Conservation (phyloP, 64 coral and sea anemone genomes). For the Acropora yongei region DNA sequence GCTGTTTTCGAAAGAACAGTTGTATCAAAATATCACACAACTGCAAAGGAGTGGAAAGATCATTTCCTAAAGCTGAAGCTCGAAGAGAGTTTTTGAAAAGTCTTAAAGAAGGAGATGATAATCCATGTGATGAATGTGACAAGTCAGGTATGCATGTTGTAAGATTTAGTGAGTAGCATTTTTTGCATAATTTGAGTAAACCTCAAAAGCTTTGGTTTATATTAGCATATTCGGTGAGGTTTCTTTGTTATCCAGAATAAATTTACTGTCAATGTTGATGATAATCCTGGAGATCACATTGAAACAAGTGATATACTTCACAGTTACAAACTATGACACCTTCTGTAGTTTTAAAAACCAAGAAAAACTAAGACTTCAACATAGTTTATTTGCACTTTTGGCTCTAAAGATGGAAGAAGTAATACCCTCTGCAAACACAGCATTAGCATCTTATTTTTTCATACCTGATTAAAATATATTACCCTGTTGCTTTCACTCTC, state of each 20-base stretch:
- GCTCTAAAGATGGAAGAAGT: conserved; percentile 20
- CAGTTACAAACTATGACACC: neutral
- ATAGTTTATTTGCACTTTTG: conserved; percentile 18
- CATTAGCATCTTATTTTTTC: neutral
- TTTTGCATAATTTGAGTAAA: conserved; percentile 1
- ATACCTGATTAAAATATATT: conserved; percentile 15
- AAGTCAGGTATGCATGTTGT: neutral
- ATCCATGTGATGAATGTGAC: conserved; percentile 4
- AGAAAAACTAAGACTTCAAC: conserved; percentile 9
- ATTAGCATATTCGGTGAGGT: neutral
- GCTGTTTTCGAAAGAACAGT: conserved; percentile 80
- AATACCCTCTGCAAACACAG: conserved; percentile 26
- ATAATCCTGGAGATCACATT: conserved; percentile 17
- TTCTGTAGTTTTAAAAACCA: conserved; percentile 1
- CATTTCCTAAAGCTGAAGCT: conserved; percentile 78
- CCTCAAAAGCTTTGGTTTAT: neutral
- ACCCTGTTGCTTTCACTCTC: conserved; percentile 11
- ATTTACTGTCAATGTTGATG: conserved; percentile 2
- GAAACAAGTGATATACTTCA: conserved; percentile 5
- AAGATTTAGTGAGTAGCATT: neutral
- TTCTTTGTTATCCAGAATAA: conserved; percentile 17
- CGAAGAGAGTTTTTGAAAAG: conserved; percentile 53
- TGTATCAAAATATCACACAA: conserved; percentile 65
- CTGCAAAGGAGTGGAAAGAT: conserved; percentile 74
- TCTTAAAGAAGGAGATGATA: conserved; percentile 42